phyloP scores from a whole-genome alignment of 2,797 vertebrate species.

The Centropyge bicolor region DNA sequence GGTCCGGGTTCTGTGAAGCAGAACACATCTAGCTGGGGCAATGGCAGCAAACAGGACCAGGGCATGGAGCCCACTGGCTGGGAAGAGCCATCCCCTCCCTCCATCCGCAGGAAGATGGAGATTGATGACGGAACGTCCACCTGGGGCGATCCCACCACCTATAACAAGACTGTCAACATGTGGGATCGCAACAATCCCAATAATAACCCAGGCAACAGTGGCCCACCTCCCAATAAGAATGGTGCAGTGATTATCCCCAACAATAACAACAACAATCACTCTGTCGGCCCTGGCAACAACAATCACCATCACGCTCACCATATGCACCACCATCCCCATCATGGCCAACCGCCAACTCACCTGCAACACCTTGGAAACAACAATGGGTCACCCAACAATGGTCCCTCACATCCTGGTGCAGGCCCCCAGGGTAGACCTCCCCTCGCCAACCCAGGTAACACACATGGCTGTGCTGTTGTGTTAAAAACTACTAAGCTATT shows the following conservation, averaged over 20 bases:
- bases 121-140: conserved; percentile 98
- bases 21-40: conserved; percentile 88
- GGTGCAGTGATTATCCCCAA: conserved; percentile 76
- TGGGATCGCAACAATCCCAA: conserved; percentile 97
- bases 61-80: conserved; percentile 93
- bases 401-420: conserved; percentile 88
- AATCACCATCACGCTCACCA: conserved; percentile 84
- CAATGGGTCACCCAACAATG: conserved; percentile 87
- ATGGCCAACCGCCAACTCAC: conserved; percentile 81
- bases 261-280: conserved; percentile 83
- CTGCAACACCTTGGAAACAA: conserved; percentile 87
- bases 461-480: neutral
- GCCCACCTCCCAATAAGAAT: conserved; percentile 77
- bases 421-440: conserved; percentile 90
- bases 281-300: conserved; percentile 81
- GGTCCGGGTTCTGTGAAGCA: conserved; percentile 94
- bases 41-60: conserved; percentile 83
- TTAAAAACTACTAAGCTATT: neutral
- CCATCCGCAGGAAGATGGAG: conserved; percentile 98
- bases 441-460: conserved; percentile 93
- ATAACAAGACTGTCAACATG: conserved; percentile 95
- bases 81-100: conserved; percentile 98
- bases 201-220: conserved; percentile 85
- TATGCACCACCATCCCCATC: conserved; percentile 81
- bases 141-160: conserved; percentile 94